A percentile compares a stretch with the other conserved stretches of the same genome.
Conservation (phyloP, 2,113 vertebrate genomes). For the Coptodon rendalli region DNA sequence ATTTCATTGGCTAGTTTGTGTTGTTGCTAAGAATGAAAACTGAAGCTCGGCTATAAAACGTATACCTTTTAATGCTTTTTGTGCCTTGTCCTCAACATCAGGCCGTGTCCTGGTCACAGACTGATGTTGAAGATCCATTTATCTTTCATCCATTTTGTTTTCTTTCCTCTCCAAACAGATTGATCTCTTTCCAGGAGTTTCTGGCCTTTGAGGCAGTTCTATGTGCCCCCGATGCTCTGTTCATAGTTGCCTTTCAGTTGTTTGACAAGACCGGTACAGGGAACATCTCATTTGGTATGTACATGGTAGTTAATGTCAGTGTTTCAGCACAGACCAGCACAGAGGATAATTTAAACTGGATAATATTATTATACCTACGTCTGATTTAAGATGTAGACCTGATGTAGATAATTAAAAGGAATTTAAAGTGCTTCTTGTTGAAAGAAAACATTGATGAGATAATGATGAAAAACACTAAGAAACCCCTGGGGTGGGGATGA, state of each 20-base stretch:
- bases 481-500: neutral
- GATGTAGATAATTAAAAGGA: neutral
- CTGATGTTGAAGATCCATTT: neutral
- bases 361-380: neutral
- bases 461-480: neutral
- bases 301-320: conserved; percentile 1
- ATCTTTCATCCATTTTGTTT: conserved; percentile 6
- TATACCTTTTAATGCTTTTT: neutral
- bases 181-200: conserved; percentile 98
- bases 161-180: conserved; percentile 72
- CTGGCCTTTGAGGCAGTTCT: conserved; percentile 95
- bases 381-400: neutral
- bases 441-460: neutral
- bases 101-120: neutral
- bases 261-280: conserved; percentile 94
- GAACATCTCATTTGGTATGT: conserved; percentile 94
- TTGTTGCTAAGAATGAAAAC: neutral
- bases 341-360: neutral
- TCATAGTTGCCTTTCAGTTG: conserved; percentile 95
- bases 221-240: conserved; percentile 93
- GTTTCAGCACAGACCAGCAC: neutral
- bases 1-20: neutral
- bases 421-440: neutral
- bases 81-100: neutral
- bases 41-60: neutral